These are phyloP conservation scores for Carollia perspicillata DNA, from an alignment of 2,113 vertebrate genomes.

Conservation along the genomic window DNA sequence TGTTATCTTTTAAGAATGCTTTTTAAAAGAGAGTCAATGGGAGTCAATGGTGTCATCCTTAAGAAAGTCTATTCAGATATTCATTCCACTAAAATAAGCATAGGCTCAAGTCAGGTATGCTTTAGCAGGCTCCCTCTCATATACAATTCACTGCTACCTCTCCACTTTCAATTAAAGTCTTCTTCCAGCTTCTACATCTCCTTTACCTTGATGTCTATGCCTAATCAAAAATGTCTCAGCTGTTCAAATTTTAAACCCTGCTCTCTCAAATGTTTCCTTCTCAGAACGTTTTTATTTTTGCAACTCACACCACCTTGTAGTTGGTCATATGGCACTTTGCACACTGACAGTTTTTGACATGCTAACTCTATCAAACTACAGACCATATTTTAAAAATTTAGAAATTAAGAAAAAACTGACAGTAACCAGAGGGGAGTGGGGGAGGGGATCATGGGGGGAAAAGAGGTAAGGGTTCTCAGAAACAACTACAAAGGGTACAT, in stretches of 20 bases:
- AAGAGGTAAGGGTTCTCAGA: too few species aligned
- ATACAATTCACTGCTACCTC: not conserved
- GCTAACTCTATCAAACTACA: not conserved
- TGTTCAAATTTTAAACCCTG: not conserved
- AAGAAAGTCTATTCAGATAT: not conserved
- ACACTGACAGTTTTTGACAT: not conserved
- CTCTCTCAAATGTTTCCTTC: not conserved
- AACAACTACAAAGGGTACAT: too few species aligned
- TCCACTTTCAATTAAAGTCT: not conserved
- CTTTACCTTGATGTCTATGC: not conserved
- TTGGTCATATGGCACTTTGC: not conserved
- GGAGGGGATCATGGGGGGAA: too few species aligned
- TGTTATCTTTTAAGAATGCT: conserved; percentile 8
- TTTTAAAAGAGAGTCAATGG: not conserved
- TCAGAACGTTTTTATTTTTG: not conserved
- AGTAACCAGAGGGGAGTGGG: too few species aligned
- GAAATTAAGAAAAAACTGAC: not conserved
- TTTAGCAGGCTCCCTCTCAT: not conserved
- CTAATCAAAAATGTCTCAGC: not conserved
- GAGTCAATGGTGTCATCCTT: conserved; percentile 26
- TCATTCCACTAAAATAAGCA: conserved; percentile 25
- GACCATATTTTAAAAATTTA: not conserved
- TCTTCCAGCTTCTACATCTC: not conserved
- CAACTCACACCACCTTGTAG: not conserved
- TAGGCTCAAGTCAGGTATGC: not conserved